phyloP scores from a whole-genome alignment of 1,140 invertebrate genomes.

The Drosophila nigromelanica region DNA sequence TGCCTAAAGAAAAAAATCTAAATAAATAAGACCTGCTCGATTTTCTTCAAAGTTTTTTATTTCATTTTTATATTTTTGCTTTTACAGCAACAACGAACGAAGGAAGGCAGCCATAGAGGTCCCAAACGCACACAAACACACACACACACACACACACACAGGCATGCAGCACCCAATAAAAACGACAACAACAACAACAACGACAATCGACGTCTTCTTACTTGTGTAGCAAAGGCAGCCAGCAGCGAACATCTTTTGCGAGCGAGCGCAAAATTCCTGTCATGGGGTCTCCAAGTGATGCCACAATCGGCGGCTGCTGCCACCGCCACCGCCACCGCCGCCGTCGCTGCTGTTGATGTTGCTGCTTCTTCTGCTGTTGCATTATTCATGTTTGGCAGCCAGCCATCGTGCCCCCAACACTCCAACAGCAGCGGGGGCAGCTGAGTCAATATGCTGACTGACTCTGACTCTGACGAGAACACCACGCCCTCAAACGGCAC shows the following conservation, averaged over 20 bases:
- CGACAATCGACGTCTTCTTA: constrained; percentile 54
- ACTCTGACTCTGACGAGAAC: constrained; percentile 34
- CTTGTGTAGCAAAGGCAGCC: constrained; percentile 36
- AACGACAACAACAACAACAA: constrained; percentile 24
- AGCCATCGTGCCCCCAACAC: constrained; percentile 49
- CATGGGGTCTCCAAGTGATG: constrained; percentile 57
- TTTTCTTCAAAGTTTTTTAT: constrained; percentile 66
- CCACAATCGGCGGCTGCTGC: constrained; percentile 47
- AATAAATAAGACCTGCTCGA: constrained; percentile 78
- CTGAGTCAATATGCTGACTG: constrained; percentile 36
- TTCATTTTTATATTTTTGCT: constrained; percentile 20
- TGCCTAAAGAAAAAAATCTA: constrained; percentile 55
- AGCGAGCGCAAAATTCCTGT: constrained; percentile 65
- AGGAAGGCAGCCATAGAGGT: constrained; percentile 36
- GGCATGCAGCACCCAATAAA: constrained; percentile 29
- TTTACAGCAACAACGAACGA: constrained; percentile 29
- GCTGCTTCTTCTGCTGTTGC: constrained; percentile 57
- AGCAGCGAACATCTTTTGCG: constrained; percentile 58
- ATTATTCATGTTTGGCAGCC: constrained; percentile 75
- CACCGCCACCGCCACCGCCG: constrained; percentile 15
- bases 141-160: constrained; percentile 16
- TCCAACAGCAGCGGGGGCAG: constrained; percentile 19
- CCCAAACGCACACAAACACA: constrained; percentile 46
- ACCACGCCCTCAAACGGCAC: constrained; percentile 68
- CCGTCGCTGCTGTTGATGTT: constrained; percentile 14